These are phyloP conservation scores for Mionectes olivaceus DNA, from an alignment of 2,797 vertebrate genomes.

Conservation along the genomic window DNA sequence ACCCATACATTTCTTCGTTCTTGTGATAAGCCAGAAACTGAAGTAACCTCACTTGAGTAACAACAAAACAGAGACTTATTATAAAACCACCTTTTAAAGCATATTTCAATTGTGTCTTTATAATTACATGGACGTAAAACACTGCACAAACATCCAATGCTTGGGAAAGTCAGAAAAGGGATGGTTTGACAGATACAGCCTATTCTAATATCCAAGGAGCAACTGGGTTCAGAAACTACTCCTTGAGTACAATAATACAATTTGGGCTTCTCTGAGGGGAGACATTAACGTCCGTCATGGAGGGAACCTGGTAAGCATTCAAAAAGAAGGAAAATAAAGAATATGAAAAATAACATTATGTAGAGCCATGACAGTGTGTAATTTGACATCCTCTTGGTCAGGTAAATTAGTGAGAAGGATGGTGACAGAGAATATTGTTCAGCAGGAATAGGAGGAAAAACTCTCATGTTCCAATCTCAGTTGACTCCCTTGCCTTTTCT, in stretches of 20 bases:
- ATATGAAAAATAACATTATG: background rate
- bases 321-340: background rate
- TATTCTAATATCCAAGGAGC: background rate
- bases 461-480: background rate
- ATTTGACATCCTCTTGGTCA: background rate
- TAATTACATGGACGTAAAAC: background rate
- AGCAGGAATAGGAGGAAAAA: background rate
- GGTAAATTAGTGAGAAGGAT: background rate
- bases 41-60: background rate
- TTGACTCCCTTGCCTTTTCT: background rate
- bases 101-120: background rate
- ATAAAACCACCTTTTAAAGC: background rate
- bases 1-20: background rate
- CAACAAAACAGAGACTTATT: background rate
- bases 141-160: background rate
- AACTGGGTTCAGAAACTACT: background rate
- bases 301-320: background rate
- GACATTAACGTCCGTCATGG: background rate
- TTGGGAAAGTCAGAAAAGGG: background rate
- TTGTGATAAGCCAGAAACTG: background rate
- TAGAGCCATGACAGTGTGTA: background rate
- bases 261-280: background rate
- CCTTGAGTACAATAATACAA: background rate
- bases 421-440: background rate
- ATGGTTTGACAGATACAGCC: background rate